Percentiles rank a stretch among this genome's conserved stretches.
Evolutionary conservation across 2,888 invertebrate genomes (phyloP).

Genomic region (Blera fallax): DNA sequence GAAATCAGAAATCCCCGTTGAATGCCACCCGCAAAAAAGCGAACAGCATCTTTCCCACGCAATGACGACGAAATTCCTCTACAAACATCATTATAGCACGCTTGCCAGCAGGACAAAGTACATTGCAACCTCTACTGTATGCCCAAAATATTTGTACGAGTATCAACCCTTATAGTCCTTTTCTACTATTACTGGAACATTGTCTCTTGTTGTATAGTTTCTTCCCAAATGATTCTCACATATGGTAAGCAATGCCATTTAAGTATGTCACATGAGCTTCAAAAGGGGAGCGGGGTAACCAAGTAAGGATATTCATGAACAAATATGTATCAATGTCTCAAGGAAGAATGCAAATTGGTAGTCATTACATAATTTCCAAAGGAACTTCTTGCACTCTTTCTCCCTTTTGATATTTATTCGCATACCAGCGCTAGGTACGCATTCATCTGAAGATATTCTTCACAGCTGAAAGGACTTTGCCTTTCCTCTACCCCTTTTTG

Average conservation of each 20-base stretch:
- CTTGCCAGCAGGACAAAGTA: not conserved
- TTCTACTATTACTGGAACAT: not conserved
- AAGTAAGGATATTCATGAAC: slow-evolving; percentile 24
- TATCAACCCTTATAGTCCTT: not conserved
- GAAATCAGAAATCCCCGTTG: slow-evolving; percentile 26
- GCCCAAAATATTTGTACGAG: not conserved
- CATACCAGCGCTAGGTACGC: slow-evolving; percentile 24
- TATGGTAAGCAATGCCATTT: not conserved
- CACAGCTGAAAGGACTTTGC: not conserved
- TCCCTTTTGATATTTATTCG: slow-evolving; percentile 16
- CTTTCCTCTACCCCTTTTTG: not conserved
- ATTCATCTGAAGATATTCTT: slow-evolving; percentile 17
- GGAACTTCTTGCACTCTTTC: not conserved
- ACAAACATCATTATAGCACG: slow-evolving; percentile 15
- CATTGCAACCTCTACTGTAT: not conserved
- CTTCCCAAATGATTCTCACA: not conserved
- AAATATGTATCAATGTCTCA: slow-evolving; percentile 33
- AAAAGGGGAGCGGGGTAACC: not conserved
- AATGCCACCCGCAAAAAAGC: slow-evolving; percentile 19
- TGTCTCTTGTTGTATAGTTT: not conserved
- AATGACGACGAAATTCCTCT: slow-evolving; percentile 3
- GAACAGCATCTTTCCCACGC: not conserved
- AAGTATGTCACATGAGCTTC: too few species aligned
- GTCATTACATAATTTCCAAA: slow-evolving; percentile 32
- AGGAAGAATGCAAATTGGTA: slow-evolving; percentile 19